Conservation (phyloP, 2,113 vertebrate species). For the Pogonocichla stellata region DNA sequence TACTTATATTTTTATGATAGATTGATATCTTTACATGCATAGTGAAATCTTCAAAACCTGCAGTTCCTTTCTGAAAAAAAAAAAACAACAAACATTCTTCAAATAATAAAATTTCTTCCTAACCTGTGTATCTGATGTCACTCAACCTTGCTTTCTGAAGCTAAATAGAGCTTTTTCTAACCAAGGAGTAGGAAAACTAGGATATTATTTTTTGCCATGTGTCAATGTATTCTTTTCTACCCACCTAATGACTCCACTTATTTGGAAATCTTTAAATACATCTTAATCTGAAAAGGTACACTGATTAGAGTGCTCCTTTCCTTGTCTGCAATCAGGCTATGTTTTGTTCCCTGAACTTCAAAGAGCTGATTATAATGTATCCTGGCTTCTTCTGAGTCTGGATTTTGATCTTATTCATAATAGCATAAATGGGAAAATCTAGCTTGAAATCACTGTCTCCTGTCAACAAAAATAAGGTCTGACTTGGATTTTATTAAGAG, state of each 20-base stretch:
- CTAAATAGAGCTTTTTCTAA: not conserved
- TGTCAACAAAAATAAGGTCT: conserved; percentile 35
- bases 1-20: not conserved
- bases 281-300: not conserved
- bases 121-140: not conserved
- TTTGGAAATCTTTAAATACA: conserved; percentile 15
- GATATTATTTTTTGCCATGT: not conserved
- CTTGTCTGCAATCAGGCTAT: conserved; percentile 20
- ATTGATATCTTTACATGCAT: not conserved
- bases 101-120: not conserved
- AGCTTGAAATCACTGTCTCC: conserved; percentile 3
- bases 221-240: not conserved
- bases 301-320: conserved; percentile 5
- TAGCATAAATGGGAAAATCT: not conserved
- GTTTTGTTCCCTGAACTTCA: conserved; percentile 47
- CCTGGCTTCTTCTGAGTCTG: conserved; percentile 4
- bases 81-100: not conserved
- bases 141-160: not conserved
- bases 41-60: not conserved
- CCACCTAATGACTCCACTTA: not conserved
- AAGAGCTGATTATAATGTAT: conserved; percentile 10
- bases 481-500: not conserved
- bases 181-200: not conserved
- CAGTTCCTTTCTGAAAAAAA: not conserved
- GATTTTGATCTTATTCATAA: conserved; percentile 34